phyloP scores from a whole-genome alignment of 1,140 invertebrate genomes.

The Hyles euphorbiae region DNA sequence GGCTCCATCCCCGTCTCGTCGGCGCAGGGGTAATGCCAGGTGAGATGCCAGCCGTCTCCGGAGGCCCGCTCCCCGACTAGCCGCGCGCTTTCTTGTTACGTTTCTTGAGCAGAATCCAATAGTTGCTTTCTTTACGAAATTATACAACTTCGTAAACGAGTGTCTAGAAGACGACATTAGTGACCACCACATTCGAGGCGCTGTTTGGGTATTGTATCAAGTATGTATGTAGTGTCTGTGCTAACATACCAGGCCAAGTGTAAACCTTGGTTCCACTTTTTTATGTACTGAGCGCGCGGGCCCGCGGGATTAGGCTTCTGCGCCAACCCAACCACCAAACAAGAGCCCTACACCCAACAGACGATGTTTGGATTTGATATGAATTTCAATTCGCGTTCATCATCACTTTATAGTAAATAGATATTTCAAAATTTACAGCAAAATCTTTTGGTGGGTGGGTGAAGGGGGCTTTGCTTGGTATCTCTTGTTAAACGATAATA shows the following conservation, averaged over 20 bases:
- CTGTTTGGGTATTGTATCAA: conserved; percentile 1
- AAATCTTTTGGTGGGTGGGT: conserved; percentile 74
- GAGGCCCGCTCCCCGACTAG: conserved; percentile 61
- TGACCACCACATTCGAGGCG: background rate
- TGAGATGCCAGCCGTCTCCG: conserved; percentile 75
- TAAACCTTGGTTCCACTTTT: conserved; percentile 25
- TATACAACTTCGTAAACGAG: conserved; percentile 9
- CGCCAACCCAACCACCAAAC: conserved; percentile 74
- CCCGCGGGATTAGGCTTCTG: conserved; percentile 66
- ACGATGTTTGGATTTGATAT: conserved; percentile 32
- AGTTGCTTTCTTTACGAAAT: conserved; percentile 6
- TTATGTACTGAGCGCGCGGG: conserved; percentile 50
- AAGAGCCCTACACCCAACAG: conserved; percentile 73
- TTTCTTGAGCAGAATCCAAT: background rate
- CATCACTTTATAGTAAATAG: background rate
- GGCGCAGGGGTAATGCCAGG: conserved; percentile 88
- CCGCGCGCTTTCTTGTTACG: conserved; percentile 44
- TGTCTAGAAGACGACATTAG: conserved; percentile 12
- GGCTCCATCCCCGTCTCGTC: conserved; percentile 91
- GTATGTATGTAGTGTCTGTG: conserved; percentile 32
- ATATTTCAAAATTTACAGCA: conserved; percentile 21
- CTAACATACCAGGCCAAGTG: conserved; percentile 38
- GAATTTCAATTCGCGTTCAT: conserved; percentile 20
- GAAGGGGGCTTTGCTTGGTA: conserved; percentile 77
- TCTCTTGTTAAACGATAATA: conserved; percentile 53